Evolutionary conservation across 2,797 vertebrate genomes (phyloP).

Genomic region (Podarcis siculus): DNA sequence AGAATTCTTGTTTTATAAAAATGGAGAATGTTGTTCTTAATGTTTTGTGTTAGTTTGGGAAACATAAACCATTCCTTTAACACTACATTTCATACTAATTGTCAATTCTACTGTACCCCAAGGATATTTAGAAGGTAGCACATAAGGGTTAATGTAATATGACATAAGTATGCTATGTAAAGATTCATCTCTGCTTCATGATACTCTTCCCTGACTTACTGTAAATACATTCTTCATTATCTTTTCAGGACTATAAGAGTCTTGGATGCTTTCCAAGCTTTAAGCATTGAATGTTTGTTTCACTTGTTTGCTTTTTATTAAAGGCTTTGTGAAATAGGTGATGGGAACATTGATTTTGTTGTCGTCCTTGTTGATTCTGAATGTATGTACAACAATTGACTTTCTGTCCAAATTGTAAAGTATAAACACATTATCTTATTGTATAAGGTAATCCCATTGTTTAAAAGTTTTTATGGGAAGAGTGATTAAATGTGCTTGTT

Average conservation of each 20-base stretch:
- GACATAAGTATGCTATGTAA: constrained; percentile 47
- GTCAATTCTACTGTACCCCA: constrained; percentile 60
- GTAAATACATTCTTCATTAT: constrained; percentile 60
- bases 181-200: constrained; percentile 42
- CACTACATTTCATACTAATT: constrained; percentile 59
- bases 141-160: constrained; percentile 62
- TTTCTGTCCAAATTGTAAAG: constrained; percentile 63
- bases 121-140: constrained; percentile 40
- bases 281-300: constrained; percentile 34
- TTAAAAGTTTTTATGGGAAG: constrained; percentile 58
- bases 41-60: not conserved
- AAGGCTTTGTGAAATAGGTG: constrained; percentile 58
- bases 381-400: constrained; percentile 55
- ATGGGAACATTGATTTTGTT: constrained; percentile 48
- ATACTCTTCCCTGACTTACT: constrained; percentile 56
- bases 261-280: constrained; percentile 51
- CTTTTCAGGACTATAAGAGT: not conserved
- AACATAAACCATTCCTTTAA: constrained; percentile 59
- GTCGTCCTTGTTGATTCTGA: constrained; percentile 31
- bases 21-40: constrained; percentile 43
- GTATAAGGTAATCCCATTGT: constrained; percentile 42
- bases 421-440: constrained; percentile 39
- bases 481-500: constrained; percentile 51
- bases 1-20: constrained; percentile 41
- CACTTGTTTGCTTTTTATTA: constrained; percentile 39